Conservation (phyloP, 1,140 invertebrate species). For the Apis cerana region DNA sequence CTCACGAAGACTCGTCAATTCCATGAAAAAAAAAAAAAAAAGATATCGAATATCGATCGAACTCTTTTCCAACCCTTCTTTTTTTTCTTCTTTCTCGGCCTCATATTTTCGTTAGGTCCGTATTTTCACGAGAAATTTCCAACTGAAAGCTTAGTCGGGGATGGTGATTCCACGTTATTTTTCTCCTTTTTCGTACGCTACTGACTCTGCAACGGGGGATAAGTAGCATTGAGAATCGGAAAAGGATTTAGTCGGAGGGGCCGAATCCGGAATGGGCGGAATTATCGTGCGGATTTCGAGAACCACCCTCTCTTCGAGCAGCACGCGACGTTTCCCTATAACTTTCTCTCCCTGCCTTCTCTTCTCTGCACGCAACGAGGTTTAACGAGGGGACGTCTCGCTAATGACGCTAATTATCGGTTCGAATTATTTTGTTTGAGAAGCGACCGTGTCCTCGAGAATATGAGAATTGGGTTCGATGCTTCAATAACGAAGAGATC, state of each 20-base stretch:
- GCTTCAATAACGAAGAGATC: neutral
- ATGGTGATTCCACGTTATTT: neutral
- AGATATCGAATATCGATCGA: conserved; percentile 12
- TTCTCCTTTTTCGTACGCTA: neutral
- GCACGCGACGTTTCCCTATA: neutral
- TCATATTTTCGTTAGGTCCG: conserved; percentile 28
- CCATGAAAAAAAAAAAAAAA: neutral
- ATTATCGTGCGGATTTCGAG: conserved; percentile 57
- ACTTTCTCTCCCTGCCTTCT: neutral
- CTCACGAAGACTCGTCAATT: neutral
- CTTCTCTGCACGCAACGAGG: neutral
- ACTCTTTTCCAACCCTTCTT: no score
- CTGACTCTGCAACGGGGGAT: conserved; percentile 37
- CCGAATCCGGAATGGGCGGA: conserved; percentile 27
- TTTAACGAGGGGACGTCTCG: conserved; percentile 25
- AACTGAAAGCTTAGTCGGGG: no score
- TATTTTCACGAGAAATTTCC: conserved; percentile 31
- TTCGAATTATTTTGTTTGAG: conserved; percentile 31
- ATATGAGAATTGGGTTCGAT: neutral
- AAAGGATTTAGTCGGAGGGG: conserved; percentile 52
- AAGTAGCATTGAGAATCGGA: conserved; percentile 58
- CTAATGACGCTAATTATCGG: conserved; percentile 48
- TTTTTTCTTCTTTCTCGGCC: neutral
- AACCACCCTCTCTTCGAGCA: neutral
- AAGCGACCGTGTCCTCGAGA: neutral